A percentile compares a stretch with the other conserved stretches of the same genome.
phyloP scores from a whole-genome alignment of 2,797 vertebrate genomes.

The Cossypha niveicapilla region DNA sequence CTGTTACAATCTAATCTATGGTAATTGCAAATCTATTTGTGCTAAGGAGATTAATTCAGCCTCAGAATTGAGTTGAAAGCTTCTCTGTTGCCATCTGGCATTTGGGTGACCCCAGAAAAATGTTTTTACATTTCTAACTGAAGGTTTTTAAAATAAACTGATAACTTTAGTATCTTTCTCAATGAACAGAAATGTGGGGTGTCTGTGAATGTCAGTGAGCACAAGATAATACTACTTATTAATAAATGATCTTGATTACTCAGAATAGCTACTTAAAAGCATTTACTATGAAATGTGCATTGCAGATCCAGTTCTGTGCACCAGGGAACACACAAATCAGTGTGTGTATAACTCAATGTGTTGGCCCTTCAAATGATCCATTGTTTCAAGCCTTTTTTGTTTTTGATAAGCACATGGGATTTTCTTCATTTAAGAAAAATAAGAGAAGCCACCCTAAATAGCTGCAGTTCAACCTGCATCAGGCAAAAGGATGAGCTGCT shows the following conservation, averaged over 20 bases:
- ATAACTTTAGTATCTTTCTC: neutral
- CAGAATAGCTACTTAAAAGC: neutral
- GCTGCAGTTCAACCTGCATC: too few species aligned
- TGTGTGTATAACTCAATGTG: neutral
- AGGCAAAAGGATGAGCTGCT: neutral
- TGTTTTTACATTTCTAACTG: neutral
- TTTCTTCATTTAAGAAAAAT: neutral
- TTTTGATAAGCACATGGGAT: neutral
- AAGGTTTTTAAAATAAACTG: neutral
- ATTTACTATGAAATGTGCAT: neutral
- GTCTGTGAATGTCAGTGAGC: neutral
- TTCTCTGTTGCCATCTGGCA: slow-evolving; percentile 4
- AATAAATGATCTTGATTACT: neutral
- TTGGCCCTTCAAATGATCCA: neutral
- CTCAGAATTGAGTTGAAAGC: slow-evolving; percentile 5
- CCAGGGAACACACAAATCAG: neutral
- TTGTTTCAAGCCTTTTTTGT: neutral
- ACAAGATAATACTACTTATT: neutral
- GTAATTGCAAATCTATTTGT: neutral
- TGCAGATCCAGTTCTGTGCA: neutral
- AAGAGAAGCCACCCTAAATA: neutral
- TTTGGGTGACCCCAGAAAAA: neutral
- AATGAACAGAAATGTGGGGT: neutral
- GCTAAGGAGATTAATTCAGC: slow-evolving; percentile 16
- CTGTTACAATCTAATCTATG: neutral